These are phyloP conservation scores for Campylomormyrus tamandua DNA, from an alignment of 2,113 vertebrate genomes.

Conservation along the genomic window DNA sequence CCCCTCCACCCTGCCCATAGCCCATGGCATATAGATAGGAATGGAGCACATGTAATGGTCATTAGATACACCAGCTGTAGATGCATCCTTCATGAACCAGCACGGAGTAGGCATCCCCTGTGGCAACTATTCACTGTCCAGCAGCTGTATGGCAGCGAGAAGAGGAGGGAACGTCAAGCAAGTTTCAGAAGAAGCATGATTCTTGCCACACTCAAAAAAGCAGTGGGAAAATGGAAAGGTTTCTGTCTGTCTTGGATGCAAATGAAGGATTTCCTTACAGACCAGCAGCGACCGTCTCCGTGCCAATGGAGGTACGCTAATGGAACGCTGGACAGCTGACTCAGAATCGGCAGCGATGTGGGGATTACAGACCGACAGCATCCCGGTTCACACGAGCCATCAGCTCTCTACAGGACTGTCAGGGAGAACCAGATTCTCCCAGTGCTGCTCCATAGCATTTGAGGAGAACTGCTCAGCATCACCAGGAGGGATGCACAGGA, in stretches of 20 bases:
- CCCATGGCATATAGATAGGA: background rate
- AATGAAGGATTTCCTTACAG: background rate
- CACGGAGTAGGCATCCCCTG: background rate
- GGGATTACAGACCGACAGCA: background rate
- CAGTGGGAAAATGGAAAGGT: background rate
- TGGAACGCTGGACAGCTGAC: background rate
- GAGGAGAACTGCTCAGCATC: background rate
- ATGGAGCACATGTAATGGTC: background rate
- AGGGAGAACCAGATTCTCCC: background rate
- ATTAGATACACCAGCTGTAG: background rate
- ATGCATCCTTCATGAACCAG: background rate
- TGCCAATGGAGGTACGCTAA: background rate
- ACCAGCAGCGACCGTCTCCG: background rate
- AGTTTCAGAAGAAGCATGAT: background rate
- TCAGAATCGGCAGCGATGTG: background rate
- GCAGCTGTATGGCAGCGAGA: background rate
- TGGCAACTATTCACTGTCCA: background rate
- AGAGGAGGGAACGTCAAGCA: background rate
- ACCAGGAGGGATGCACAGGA: background rate
- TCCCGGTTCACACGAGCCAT: background rate
- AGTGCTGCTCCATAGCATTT: background rate
- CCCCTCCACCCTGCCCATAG: background rate
- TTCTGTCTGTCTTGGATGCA: background rate
- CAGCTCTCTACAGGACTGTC: background rate
- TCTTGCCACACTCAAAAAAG: background rate